Conservation (phyloP, 2,888 invertebrate species). For the Smittia aterrima region DNA sequence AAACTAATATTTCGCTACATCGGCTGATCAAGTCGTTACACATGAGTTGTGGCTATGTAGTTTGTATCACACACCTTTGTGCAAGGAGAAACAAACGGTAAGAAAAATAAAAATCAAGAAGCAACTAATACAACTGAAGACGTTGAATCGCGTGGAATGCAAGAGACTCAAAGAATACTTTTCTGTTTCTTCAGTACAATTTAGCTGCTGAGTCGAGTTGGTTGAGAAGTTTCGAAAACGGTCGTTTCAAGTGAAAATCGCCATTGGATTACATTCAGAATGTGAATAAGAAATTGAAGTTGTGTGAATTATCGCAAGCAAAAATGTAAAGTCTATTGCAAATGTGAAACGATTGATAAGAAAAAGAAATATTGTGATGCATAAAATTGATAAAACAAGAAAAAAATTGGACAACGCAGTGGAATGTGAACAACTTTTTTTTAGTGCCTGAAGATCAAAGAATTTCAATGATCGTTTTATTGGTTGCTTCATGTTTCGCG, state of each 20-base stretch:
- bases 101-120: conserved; percentile 17
- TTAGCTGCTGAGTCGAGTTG: conserved; percentile 31
- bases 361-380: background rate
- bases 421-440: conserved; percentile 37
- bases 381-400: background rate
- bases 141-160: conserved; percentile 30
- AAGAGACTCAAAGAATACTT: conserved; percentile 13
- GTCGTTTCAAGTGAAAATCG: conserved; percentile 20
- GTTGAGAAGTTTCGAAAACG: conserved; percentile 21
- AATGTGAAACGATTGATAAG: background rate
- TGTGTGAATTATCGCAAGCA: conserved; percentile 27
- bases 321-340: conserved; percentile 27
- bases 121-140: conserved; percentile 14
- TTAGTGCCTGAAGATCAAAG: background rate
- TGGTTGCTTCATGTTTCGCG: conserved; percentile 18
- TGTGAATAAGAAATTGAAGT: conserved; percentile 30
- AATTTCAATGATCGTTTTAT: background rate
- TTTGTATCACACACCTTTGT: background rate
- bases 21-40: conserved; percentile 10
- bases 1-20: background rate
- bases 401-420: conserved; percentile 2
- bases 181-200: conserved; percentile 30
- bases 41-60: conserved; percentile 17
- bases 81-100: conserved; percentile 45
- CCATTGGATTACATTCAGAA: conserved; percentile 37